phyloP scores from a whole-genome alignment of 2,113 vertebrate genomes.

The Garra rufa region DNA sequence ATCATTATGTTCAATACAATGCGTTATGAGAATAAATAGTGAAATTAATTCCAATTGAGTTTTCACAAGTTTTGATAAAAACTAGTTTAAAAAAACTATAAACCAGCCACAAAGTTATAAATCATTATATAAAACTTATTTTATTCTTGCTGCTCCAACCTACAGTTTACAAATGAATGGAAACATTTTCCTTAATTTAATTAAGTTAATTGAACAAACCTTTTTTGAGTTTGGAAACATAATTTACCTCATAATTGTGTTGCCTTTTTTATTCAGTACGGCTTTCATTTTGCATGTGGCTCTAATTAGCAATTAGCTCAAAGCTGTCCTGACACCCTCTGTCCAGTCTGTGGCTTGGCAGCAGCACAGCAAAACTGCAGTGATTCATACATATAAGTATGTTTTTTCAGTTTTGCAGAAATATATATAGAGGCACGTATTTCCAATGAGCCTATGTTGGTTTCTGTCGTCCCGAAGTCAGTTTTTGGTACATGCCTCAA shows the following conservation, averaged over 20 bases:
- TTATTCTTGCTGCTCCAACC: background rate
- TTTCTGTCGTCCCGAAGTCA: background rate
- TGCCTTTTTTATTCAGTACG: background rate
- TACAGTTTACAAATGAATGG: background rate
- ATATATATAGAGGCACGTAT: no score
- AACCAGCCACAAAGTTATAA: no score
- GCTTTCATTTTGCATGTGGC: background rate
- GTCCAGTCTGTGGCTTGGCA: background rate
- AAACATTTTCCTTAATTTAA: background rate
- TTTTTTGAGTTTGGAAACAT: background rate
- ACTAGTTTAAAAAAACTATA: no score
- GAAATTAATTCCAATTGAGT: no score
- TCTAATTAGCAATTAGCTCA: slow-evolving; percentile 9
- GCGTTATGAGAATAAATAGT: no score
- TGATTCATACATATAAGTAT: background rate
- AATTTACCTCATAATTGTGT: background rate
- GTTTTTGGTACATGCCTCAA: background rate
- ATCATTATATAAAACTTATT: no score
- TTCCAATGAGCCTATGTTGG: no score
- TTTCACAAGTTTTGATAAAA: no score
- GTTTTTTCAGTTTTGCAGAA: no score
- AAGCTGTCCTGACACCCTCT: background rate
- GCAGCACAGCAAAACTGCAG: background rate
- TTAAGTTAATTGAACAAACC: background rate
- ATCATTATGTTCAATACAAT: background rate